Evolutionary conservation across 2,888 invertebrate genomes (phyloP), one percentile per base, ranked within the genome.

Genomic region (Morinoia aosen): DNA sequence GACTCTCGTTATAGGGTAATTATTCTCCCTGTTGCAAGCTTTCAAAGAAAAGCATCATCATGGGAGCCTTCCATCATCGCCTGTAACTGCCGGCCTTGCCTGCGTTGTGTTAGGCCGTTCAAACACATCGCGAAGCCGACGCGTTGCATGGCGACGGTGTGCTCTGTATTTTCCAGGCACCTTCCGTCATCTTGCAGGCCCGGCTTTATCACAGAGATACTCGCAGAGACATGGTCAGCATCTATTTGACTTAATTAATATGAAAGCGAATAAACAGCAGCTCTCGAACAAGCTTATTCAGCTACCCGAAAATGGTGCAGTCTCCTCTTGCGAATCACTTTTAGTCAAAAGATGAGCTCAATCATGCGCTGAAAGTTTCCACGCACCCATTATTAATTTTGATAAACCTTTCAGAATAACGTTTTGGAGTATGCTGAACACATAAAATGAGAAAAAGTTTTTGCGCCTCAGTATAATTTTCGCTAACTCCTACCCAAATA

Each of bases 1-100:
- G 93, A 57, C 93, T 93, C 93, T 93, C 93, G 93, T 93, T 93
- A 93, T 57, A 57, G 93, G 93, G 93, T 93, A 93, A 93, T 93
- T 93, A 93, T 93, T 93, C 93, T 93, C 93, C 93, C n/a, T 57
- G 93, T 93, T 93, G 56, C 57, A 57, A 16, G n/a, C 57, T 48
- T 93, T 93, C 93, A 93, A 93, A 93, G 93, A 93, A 93, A 48
- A 48, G n/a, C 93, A 57, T 33, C 93, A 93, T 93, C 93, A 93
- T 57, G 93, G 93, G 93, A 93, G 93, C 93, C 33, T 33, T 93
- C 33, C 93, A 93, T 93, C 93, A 93, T 57, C 58, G 33, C 57
- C 93, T 93, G 40, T 90, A 48, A 90, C 90, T 90, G 90, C 90
- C 39, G 76, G 76, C 25, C 76, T 76, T 76, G 76, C 76, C 39